These are phyloP conservation scores for Strongylocentrotus purpuratus DNA, from an alignment of 35 echinoderm and acorn worm species.

Conservation along the genomic window DNA sequence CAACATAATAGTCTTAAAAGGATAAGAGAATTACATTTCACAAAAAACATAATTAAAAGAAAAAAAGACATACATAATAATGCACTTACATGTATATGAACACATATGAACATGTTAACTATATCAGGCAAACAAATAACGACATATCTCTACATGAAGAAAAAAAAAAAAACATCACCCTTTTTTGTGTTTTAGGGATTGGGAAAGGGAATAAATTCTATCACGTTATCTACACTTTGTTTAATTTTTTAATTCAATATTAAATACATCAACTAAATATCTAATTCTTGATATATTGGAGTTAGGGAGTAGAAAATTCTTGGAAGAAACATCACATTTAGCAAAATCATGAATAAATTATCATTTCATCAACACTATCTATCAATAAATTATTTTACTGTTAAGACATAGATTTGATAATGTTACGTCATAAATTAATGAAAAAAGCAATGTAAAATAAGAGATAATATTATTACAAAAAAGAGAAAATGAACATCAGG, in stretches of 20 bases:
- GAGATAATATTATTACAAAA: background rate
- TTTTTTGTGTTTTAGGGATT: background rate
- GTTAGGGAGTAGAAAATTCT: background rate
- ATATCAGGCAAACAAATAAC: background rate
- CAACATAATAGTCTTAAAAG: background rate
- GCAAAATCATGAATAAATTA: background rate
- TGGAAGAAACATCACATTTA: background rate
- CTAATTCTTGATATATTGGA: background rate
- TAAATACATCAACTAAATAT: too few relatives aligned
- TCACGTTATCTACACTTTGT: background rate
- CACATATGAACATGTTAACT: background rate
- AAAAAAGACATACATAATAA: background rate
- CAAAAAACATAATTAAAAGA: background rate
- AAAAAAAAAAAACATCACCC: background rate
- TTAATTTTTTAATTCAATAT: background rate
- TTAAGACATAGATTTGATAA: background rate
- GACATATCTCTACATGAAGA: background rate
- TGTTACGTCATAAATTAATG: background rate
- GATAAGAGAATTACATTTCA: background rate
- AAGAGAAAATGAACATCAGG: background rate
- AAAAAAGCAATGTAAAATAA: background rate
- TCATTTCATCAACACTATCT: background rate
- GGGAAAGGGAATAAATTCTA: background rate
- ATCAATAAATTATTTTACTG: background rate
- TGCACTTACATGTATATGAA: background rate